Evolutionary conservation across 2,888 invertebrate genomes (phyloP).

Genomic region (Sinopyrophorus schimmeli): DNA sequence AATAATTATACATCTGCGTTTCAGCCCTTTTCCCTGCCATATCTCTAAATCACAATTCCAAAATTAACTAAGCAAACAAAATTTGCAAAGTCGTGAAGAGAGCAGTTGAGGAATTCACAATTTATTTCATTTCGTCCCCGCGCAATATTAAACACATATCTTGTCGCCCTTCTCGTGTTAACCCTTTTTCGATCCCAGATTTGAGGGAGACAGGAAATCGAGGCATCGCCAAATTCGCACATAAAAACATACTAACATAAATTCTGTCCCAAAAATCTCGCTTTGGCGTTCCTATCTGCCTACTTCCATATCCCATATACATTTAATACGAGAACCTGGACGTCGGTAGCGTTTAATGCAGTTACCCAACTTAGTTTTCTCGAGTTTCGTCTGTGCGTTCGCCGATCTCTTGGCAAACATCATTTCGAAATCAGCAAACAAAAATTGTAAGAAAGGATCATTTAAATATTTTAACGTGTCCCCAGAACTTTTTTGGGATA

Average conservation of each 20-base stretch:
- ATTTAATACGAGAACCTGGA: no score
- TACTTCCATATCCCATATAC: conserved; percentile 13
- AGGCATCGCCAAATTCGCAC: conserved; percentile 19
- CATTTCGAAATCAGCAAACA: no score
- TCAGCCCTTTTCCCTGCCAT: conserved; percentile 21
- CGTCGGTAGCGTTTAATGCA: no score
- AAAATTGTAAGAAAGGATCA: no score
- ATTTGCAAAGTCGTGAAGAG: conserved; percentile 27
- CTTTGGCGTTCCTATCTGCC: conserved; percentile 23
- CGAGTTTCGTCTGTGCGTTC: no score
- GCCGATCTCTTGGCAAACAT: no score
- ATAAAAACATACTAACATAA: conserved; percentile 31
- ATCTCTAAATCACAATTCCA: conserved; percentile 31
- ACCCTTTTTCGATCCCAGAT: conserved; percentile 12
- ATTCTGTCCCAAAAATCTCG: conserved; percentile 30
- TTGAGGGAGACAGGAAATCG: conserved; percentile 11
- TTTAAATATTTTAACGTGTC: no score
- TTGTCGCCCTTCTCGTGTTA: conserved; percentile 22
- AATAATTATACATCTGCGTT: conserved; percentile 27
- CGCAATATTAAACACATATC: conserved; percentile 24
- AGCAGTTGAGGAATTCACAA: conserved; percentile 30
- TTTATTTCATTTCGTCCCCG: conserved; percentile 24
- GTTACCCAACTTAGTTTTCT: no score
- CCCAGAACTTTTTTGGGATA: no score
- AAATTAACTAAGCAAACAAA: conserved; percentile 33